Evolutionary conservation across 2,113 vertebrate genomes (phyloP).

Genomic region (Thunnus maccoyii): DNA sequence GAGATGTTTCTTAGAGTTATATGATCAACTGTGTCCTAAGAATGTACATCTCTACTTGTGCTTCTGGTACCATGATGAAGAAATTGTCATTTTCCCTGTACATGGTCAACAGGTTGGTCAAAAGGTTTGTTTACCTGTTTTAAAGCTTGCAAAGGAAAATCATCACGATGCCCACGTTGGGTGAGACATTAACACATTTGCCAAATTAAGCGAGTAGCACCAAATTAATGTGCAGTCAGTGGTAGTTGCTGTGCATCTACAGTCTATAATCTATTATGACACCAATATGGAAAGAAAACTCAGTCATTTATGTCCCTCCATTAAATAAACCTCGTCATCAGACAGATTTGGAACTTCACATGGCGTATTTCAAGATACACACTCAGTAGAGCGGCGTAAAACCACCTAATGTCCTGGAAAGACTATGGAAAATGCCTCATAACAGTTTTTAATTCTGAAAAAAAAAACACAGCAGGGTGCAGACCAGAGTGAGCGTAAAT

Average conservation of each 20-base stretch:
- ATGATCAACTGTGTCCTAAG: not conserved
- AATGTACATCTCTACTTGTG: not conserved
- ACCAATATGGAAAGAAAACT: not conserved
- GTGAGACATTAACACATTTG: too few relatives aligned
- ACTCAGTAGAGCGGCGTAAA: not conserved
- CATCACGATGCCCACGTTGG: too few relatives aligned
- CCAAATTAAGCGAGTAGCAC: too few relatives aligned
- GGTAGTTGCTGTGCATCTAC: not conserved
- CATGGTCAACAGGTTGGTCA: too few relatives aligned
- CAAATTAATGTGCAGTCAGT: slow-evolving; percentile 5
- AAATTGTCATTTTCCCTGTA: too few relatives aligned
- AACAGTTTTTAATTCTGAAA: slow-evolving; percentile 12
- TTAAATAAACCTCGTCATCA: slow-evolving; percentile 15
- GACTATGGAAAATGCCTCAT: not conserved
- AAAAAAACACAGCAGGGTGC: slow-evolving; percentile 6
- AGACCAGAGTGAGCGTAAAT: not conserved
- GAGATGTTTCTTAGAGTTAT: not conserved
- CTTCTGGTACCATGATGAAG: too few relatives aligned
- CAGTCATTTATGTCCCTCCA: not conserved
- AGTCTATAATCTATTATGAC: not conserved
- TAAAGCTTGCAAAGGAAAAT: too few relatives aligned
- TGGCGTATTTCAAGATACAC: not conserved
- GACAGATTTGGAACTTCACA: not conserved
- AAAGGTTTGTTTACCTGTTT: too few relatives aligned
- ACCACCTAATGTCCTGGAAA: not conserved